Base-by-base conservation (phyloP, 2,888 invertebrate species). In the Protodeltote pygarga region DNA sequence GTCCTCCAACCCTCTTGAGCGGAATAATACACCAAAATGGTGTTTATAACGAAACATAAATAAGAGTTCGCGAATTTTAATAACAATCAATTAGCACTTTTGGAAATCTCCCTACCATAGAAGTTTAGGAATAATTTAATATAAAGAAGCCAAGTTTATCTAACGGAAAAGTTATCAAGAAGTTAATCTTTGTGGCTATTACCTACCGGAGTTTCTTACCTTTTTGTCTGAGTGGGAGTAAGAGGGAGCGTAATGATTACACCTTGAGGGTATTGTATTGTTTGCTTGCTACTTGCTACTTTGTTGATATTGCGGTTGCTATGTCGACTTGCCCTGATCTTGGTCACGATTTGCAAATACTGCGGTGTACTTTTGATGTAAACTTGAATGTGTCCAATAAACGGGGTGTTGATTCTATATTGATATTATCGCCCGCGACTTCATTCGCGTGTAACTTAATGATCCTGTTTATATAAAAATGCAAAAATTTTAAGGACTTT, bases 51-150 rank as follows among this genome's bases (percentile, higher is more conserved):
- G 23, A 55, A 60, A 49, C 20, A 48, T 52, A 55, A 59, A 68
- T 62, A 66, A 42, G 55, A 73, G 45, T 62, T 70, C 58, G 33
- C 46, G 59, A 75, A 77, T 73, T 79, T 71, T 74, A 81, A 79
- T 78, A 81, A 77, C 80, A 82, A 85, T 87, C 83, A 85, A 87
- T 85, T 87, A 83, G 70, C 79, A 77, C 75, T 77, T 66, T 58
- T 62, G 53, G 75, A 80, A 78, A 75, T 75, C 67, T 75, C 62
- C 61, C 61, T 73, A 73, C 68, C 65, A 69, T 59, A 52, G 51
- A 83, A 86, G 75, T 83, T 86, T 77, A 50, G 24, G 81, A 85
- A 87, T 87, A 87, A 85, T 85, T 86, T 83, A 86, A 87, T 85
- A 81, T 77, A 78, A 82, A 82, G 79, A 82, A 73, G 76, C 73